These are phyloP conservation scores for Drosophila murphyi DNA, from an alignment of 1,140 invertebrate species.

Conservation along the genomic window DNA sequence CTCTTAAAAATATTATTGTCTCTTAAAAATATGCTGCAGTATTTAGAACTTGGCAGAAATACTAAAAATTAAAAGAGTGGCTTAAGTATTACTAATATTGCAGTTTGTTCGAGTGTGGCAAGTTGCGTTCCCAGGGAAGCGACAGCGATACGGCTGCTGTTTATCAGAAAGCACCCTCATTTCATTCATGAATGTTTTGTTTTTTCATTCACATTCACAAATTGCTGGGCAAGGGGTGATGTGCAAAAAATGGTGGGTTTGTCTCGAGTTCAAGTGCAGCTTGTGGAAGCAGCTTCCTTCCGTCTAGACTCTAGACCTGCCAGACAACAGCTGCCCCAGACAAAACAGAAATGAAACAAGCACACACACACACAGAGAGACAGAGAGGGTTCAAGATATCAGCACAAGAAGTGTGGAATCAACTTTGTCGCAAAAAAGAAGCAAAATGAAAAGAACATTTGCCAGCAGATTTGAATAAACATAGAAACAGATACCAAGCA, in stretches of 20 bases:
- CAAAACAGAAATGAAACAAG: constrained; percentile 2
- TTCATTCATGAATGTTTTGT: constrained; percentile 47
- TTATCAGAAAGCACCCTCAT: constrained; percentile 23
- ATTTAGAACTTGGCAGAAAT: too few species aligned
- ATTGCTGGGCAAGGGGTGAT: not conserved
- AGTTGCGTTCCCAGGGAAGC: constrained; percentile 14
- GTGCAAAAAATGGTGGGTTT: constrained; percentile 1
- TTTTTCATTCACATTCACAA: constrained; percentile 16
- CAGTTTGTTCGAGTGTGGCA: not conserved
- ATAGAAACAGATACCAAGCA: not conserved
- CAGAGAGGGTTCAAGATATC: constrained; percentile 30
- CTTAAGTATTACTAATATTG: too few species aligned
- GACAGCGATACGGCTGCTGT: constrained; percentile 27
- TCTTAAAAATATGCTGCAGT: too few species aligned
- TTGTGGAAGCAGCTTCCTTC: constrained; percentile 40
- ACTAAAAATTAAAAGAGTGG: too few species aligned
- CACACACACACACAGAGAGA: not conserved
- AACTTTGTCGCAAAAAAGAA: constrained; percentile 17
- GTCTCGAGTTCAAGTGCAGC: constrained; percentile 54
- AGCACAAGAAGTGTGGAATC: constrained; percentile 1
- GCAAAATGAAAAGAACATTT: constrained; percentile 13
- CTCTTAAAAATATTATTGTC: too few species aligned
- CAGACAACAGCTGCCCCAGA: constrained; percentile 21
- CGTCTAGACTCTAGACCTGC: constrained; percentile 31
- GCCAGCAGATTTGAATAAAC: constrained; percentile 44